These are phyloP conservation scores for Nothoprocta pentlandii DNA, from an alignment of 2,113 vertebrate species.

Conservation along the genomic window DNA sequence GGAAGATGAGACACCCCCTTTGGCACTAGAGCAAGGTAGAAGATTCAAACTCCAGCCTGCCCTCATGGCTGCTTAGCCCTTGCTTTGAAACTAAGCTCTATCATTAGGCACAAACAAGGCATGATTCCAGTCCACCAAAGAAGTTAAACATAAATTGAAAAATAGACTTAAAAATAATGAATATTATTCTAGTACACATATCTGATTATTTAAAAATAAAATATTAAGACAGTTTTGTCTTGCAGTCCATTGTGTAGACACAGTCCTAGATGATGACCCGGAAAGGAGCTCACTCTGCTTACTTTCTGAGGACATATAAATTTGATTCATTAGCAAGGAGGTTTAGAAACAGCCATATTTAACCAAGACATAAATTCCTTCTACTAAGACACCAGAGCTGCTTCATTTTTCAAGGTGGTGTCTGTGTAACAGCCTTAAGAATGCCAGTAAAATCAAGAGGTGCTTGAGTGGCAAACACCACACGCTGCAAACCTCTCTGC, in stretches of 20 bases:
- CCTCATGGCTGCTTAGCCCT: background rate
- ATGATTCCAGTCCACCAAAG: background rate
- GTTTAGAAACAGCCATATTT: conserved; percentile 27
- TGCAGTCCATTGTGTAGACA: background rate
- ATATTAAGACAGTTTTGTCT: background rate
- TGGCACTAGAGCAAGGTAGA: background rate
- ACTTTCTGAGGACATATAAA: background rate
- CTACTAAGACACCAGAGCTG: background rate
- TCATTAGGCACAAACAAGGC: background rate
- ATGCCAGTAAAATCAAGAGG: background rate
- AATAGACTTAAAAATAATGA: background rate
- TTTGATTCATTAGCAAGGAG: background rate
- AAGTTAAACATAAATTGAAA: background rate
- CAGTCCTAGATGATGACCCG: background rate
- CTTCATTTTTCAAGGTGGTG: background rate
- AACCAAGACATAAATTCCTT: conserved; percentile 29
- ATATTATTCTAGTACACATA: background rate
- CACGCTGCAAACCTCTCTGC: background rate
- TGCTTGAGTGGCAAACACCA: background rate
- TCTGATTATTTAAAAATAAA: background rate
- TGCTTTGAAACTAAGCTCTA: background rate
- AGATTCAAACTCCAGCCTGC: background rate
- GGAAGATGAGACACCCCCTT: background rate
- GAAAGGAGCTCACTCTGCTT: background rate
- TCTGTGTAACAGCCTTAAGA: background rate